These are phyloP conservation scores for Periplaneta americana DNA, from an alignment of 1,140 invertebrate genomes.

Conservation along the genomic window DNA sequence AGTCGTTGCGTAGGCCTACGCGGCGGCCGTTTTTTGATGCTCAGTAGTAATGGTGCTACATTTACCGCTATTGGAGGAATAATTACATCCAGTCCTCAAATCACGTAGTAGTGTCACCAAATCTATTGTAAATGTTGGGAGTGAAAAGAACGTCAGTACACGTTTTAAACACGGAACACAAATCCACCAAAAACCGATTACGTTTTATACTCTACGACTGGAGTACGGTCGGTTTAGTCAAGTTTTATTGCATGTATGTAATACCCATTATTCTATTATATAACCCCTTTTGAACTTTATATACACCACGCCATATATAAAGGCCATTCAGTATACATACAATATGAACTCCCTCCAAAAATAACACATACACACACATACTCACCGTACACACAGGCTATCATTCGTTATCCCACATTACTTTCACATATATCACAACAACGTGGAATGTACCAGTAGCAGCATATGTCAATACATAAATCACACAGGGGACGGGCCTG, in stretches of 20 bases:
- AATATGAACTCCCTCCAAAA: neutral
- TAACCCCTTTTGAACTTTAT: neutral
- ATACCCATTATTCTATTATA: neutral
- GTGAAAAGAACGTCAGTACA: neutral
- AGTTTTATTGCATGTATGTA: neutral
- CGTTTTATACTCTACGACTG: too few species aligned
- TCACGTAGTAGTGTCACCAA: neutral
- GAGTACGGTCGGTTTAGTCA: too few species aligned
- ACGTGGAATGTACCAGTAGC: neutral
- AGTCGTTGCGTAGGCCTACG: too few species aligned
- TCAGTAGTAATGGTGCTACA: neutral
- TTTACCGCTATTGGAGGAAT: neutral
- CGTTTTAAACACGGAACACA: neutral
- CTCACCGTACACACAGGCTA: too few species aligned
- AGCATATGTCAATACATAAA: neutral
- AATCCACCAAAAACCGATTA: neutral
- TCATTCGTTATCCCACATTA: neutral
- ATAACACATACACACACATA: too few species aligned
- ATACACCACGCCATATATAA: neutral
- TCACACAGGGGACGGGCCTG: neutral
- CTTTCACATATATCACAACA: neutral
- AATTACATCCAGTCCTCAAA: neutral
- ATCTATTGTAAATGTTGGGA: neutral
- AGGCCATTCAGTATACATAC: neutral
- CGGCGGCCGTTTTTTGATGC: too few species aligned